Evolutionary conservation across 2,888 invertebrate genomes (phyloP), one percentile per base, ranked within the genome.

Genomic region (Gortyna flavago): DNA sequence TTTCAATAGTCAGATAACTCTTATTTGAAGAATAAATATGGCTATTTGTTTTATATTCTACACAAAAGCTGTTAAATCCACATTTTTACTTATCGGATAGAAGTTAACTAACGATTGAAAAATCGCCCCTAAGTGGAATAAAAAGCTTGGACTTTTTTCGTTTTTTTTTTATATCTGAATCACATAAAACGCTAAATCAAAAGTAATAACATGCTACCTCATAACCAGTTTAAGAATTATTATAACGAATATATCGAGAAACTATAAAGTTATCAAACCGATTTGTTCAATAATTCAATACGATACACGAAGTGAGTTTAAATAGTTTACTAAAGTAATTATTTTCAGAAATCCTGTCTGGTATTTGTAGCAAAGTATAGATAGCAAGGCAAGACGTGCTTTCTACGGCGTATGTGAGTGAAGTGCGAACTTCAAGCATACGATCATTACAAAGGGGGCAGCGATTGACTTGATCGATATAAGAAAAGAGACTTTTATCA

Each of bases 341-440:
- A 32, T 35, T 62, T 35, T 25, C 21, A 11, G 5, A 62, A 32
- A 35, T 62, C 21, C 25, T 62, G 35, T 4, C 62, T 5, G 62
- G 35, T 59, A 25, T 35, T 62, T 41, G 21, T 48, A 48, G 72
- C 64, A 73, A 73, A 81, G 21, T 59, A 64, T 59, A 80, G 11
- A 8, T n/a, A 74, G 69, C 57, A 41, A 35, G 76, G 25, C 11
- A 62, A 35, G 35, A 13, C 35, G 35, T 80, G 80, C 35, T 67
- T 61, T 65, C 51, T 74, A 54, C 16, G 16, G 51, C 44, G 9
- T 8, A 18, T 21, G 67, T 41, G 41, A 54, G 77, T 71, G 76
- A 18, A 21, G 81, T 81, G 75, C 35, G 7, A 66, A 80, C 18
- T 74, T 61, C 38, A 81, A 70, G 81, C 75, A 61, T 75, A 44